Percentiles rank a stretch among this genome's conserved stretches.
These are phyloP conservation scores for Aphelocoma californica DNA, from an alignment of 2,797 vertebrate species.

Conservation along the genomic window DNA sequence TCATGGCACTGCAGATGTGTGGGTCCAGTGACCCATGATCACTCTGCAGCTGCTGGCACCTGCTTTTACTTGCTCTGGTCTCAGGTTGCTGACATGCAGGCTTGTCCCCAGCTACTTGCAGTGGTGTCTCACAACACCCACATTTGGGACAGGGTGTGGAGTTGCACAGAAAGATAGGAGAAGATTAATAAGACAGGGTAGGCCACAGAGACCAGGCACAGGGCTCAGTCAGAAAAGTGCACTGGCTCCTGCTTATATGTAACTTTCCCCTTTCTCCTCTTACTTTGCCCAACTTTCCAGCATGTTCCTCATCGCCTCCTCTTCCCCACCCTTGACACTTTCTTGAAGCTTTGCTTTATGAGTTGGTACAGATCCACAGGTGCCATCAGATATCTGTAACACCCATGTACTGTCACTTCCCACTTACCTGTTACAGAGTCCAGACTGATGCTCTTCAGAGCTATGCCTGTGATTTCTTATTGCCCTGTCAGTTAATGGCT, in stretches of 20 bases:
- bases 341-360: not conserved
- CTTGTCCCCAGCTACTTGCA: not conserved
- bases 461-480: not conserved
- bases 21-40: fast-evolving
- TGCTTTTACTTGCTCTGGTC: not conserved
- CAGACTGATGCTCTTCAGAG: not conserved
- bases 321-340: not conserved
- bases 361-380: not conserved
- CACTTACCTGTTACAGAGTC: not conserved
- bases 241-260: not conserved
- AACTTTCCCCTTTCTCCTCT: not conserved
- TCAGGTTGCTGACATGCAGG: not conserved
- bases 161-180: not conserved
- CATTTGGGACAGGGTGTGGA: not conserved
- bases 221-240: not conserved
- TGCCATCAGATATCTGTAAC: fast-evolving
- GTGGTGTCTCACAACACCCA: not conserved
- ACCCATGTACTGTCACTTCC: fast-evolving
- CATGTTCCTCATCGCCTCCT: not conserved
- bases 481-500: not conserved
- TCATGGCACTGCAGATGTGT: not conserved
- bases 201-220: not conserved
- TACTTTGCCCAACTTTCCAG: not conserved
- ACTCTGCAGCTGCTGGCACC: fast-evolving
- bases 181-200: not conserved